Base-by-base conservation (phyloP, 2,888 invertebrate species). In the Diadegma fenestrale region DNA sequence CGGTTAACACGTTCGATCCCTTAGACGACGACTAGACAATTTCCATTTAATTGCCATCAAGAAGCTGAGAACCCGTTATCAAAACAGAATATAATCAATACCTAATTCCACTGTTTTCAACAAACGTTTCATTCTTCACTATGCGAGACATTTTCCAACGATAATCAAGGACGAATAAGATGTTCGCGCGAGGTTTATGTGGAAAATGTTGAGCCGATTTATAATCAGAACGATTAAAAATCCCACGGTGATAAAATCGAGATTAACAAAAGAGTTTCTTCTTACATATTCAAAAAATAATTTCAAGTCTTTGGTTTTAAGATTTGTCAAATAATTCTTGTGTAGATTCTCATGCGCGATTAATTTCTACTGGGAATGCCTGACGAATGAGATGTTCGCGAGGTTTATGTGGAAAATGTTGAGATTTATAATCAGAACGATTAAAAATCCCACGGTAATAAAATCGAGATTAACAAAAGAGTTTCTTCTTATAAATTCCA, bases 1-100 rank as follows among this genome's bases (percentile, higher is more conserved):
- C 81, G 82, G 72, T 82, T 86, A 82, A 58, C 80, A 51, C 63
- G 72, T 33, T 43, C 54, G 79, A 64, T 80, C 41, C 64, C 64
- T 72, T 43, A 22, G 51, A 43, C 66, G 26, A 12, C 37, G 41
- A 72, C 41, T 64, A 48, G 64, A 45, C 26, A 72, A 80, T 80
- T 64, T 80, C 64, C 80, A 64, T 66, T 51, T 54, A 51, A 80
- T 80, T 73, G 54, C 73, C 72, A 64, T 72, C 43, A 54, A 66
- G 64, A 51, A 51, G 22, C 41, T 48, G 51, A n/a, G 26, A 66
- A 58, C 41, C 68, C 17, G 30, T 19, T 22, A 30, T 68, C n/a
- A 58, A 54, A 68, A 69, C 14, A 19, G 19, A 19, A 66, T 54
- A 54, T 48, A 37, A 54, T 68, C 30, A 41, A 26, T 26, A 26